A percentile compares a stretch with the other conserved stretches of the same genome.
Conservation (phyloP, 2,113 vertebrate species). For the Coryphaenoides rupestris region DNA sequence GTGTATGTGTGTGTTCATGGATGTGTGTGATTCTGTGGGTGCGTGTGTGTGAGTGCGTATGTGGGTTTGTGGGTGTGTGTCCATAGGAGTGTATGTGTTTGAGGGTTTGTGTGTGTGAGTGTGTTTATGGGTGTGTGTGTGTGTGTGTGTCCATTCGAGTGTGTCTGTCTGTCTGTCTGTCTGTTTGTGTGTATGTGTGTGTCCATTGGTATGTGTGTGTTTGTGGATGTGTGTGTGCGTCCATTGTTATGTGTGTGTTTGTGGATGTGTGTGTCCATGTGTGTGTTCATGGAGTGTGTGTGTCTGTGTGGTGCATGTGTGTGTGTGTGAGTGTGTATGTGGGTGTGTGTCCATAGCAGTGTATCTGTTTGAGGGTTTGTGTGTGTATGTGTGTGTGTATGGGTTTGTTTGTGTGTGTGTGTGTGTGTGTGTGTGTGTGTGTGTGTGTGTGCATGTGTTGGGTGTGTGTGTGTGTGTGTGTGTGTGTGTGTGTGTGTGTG, state of each 20-base stretch:
- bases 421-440: neutral
- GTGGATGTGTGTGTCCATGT: constrained; percentile 28
- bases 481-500: neutral
- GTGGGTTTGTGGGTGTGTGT: neutral
- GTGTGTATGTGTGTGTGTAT: no score
- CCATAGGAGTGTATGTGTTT: neutral
- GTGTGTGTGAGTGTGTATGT: neutral
- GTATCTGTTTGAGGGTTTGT: no score
- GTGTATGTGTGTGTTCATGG: constrained; percentile 15
- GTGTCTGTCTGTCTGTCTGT: no score
- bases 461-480: neutral
- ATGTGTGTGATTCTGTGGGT: neutral
- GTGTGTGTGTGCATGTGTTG: neutral
- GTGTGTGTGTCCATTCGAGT: neutral
- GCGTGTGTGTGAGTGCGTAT: constrained; percentile 15
- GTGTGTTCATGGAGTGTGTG: neutral
- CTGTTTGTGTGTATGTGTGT: constrained; percentile 24
- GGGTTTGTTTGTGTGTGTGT: neutral
- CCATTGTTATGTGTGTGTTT: no score
- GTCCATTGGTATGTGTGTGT: neutral
- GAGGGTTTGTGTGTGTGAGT: constrained; percentile 1
- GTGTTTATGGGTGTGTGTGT: constrained; percentile 10
- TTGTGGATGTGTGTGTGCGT: constrained; percentile 14
- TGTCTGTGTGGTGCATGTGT: constrained; percentile 19
- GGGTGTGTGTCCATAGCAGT: no score